Conservation (phyloP, 35 echinoderm and acorn worm species). For the Lytechinus variegatus region DNA sequence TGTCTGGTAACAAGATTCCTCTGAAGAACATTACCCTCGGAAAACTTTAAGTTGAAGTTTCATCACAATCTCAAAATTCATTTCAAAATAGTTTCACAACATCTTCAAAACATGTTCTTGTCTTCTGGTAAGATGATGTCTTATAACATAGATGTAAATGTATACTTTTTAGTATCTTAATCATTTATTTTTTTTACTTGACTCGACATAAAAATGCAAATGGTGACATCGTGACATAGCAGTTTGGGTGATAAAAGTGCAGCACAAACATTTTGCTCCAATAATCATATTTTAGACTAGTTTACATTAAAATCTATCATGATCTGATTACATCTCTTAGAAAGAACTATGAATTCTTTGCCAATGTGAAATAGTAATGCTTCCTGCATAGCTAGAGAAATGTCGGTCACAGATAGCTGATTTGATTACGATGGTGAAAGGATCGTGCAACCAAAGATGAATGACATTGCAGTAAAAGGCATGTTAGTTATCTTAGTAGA, state of each 20-base stretch:
- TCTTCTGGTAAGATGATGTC: not conserved
- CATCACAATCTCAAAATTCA: not conserved
- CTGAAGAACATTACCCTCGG: not conserved
- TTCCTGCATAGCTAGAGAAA: not conserved
- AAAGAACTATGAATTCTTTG: not conserved
- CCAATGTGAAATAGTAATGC: not conserved
- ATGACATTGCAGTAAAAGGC: not conserved
- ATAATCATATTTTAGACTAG: not conserved
- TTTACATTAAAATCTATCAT: not conserved
- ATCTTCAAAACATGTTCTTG: not conserved
- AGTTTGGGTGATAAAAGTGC: not conserved
- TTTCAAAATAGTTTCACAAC: not conserved
- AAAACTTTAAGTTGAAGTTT: not conserved
- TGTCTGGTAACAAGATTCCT: not conserved
- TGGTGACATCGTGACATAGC: not conserved
- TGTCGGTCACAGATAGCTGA: slow-evolving; percentile 1
- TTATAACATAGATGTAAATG: not conserved
- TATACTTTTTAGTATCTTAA: not conserved
- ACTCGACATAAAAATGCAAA: not conserved
- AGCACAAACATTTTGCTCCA: not conserved
- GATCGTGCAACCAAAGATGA: not conserved
- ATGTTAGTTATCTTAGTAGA: not conserved
- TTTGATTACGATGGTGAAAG: slow-evolving; percentile 12
- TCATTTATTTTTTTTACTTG: not conserved
- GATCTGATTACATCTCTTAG: not conserved